Base-by-base conservation (phyloP, 2,888 invertebrate species). In the Lasioglossum zephyrum region DNA sequence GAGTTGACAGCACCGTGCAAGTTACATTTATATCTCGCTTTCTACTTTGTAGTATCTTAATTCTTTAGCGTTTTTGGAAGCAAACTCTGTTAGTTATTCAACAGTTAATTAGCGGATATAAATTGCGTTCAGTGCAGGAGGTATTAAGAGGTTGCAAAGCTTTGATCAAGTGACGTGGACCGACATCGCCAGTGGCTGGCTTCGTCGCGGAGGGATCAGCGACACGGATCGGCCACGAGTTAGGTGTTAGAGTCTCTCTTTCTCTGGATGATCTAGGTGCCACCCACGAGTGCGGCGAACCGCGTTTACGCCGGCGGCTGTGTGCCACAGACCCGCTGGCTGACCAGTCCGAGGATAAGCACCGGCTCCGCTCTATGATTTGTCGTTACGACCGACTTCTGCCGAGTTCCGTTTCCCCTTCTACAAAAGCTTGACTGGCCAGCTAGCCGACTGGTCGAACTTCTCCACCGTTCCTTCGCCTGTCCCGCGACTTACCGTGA, bases 341-440 rank as follows among this genome's bases (percentile, higher is more conserved):
- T 80, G 87, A 86, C 86, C 80, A 76, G 87, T 53, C 60, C 78
- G 76, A 44, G 72, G 87, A 81, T 82, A 79, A 86, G 80, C 76
- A 84, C 77, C 77, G 41, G 79, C 63, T 82, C 66, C 69, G 77
- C 75, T 85, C 79, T 85, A 85, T 82, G 87, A 87, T 87, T 82
- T 80, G 88, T 85, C 87, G 87, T 79, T 85, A 85, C 87, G 81
- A 87, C 87, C 79, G 84, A 87, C 84, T 87, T 85, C 49, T 81
- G 18, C 69, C 66, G 18, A 82, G 77, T 87, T 87, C 81, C 79
- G 82, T 85, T 82, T 82, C 79, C 69, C 79, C 75, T 74, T 49
- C 81, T 39, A 31, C 66, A n/a, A 2, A 6, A 66, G 11, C 49
- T 36, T 63, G 31, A 26, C 41, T 3, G 31, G 44, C 31, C 53